Conservation (phyloP, 2,113 vertebrate genomes). For the Plestiodon gilberti region DNA sequence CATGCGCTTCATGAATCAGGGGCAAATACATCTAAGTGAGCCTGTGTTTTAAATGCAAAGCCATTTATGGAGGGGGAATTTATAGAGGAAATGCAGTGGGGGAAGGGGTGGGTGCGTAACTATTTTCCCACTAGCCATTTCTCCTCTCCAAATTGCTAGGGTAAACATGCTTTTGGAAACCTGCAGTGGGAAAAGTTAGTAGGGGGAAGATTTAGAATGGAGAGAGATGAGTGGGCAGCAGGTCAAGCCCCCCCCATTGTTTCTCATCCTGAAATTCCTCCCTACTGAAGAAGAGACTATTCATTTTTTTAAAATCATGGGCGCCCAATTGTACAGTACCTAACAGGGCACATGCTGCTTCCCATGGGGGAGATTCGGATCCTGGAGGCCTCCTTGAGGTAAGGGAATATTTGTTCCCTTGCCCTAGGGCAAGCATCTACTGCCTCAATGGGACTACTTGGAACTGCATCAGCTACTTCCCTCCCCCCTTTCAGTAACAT, state of each 20-base stretch:
- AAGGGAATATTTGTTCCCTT: too few relatives aligned
- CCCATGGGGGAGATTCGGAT: too few relatives aligned
- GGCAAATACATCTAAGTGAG: background rate
- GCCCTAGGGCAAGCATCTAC: too few relatives aligned
- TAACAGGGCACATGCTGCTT: too few relatives aligned
- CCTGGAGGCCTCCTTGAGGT: too few relatives aligned
- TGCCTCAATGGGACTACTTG: too few relatives aligned
- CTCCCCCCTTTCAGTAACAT: too few relatives aligned
- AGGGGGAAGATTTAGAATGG: background rate
- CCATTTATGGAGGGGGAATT: background rate
- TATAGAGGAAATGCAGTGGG: background rate
- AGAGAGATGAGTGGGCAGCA: background rate
- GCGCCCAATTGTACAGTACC: too few relatives aligned
- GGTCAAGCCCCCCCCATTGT: background rate
- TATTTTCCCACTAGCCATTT: background rate
- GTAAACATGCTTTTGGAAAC: background rate
- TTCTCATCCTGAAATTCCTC: background rate
- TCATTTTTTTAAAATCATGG: too few relatives aligned
- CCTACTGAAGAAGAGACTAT: too few relatives aligned
- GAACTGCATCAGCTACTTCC: too few relatives aligned
- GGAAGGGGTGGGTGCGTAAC: too few relatives aligned
- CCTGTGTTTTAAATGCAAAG: background rate
- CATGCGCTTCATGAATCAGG: background rate
- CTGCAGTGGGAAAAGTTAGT: background rate
- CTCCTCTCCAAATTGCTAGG: background rate